Evolutionary conservation across 2,113 vertebrate genomes (phyloP).

Genomic region (Pristiophorus japonicus): DNA sequence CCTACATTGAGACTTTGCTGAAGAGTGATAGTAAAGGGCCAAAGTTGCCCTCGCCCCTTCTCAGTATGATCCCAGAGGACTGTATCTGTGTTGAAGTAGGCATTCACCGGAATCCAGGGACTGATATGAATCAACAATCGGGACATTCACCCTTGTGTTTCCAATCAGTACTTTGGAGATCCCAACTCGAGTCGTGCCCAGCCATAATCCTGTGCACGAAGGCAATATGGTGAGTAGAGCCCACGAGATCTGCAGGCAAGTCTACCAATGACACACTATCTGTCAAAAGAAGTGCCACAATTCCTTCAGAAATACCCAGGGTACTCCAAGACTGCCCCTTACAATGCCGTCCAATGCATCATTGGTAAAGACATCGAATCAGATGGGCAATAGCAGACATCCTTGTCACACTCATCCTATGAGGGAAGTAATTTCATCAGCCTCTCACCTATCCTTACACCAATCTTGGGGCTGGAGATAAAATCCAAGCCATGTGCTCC

Average conservation of each 20-base stretch:
- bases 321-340: not conserved
- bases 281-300: not conserved
- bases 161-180: not conserved
- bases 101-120: not conserved
- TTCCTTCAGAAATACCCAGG: not conserved
- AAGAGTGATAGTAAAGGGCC: not conserved
- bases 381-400: not conserved
- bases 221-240: not conserved
- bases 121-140: not conserved
- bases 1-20: not conserved
- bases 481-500: not conserved
- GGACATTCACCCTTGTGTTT: not conserved
- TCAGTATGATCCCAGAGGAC: not conserved
- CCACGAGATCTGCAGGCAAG: not conserved
- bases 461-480: not conserved
- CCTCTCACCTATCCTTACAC: not conserved
- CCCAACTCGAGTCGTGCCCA: not conserved
- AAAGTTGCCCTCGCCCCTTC: not conserved
- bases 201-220: not conserved
- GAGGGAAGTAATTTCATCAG: not conserved
- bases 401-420: not conserved
- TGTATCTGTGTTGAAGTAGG: too few species aligned
- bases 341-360: not conserved
- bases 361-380: not conserved
- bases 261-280: not conserved